Base-by-base conservation (phyloP, 2,888 invertebrate species). In the Epiblema foenella region DNA sequence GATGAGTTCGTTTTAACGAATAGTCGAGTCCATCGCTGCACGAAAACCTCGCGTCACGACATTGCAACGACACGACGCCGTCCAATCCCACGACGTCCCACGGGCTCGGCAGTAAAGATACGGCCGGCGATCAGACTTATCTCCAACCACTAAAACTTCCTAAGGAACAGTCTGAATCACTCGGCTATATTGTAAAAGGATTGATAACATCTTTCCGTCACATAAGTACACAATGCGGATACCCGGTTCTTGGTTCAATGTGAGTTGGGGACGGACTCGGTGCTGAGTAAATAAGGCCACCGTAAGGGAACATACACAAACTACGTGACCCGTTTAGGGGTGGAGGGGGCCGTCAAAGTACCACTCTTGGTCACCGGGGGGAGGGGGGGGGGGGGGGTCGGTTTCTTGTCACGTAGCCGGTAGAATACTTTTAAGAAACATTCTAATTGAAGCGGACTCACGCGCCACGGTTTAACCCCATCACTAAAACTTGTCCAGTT, bases 111-210 rank as follows among this genome's bases (percentile, higher is more conserved):
- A 54, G 33, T 67, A 58, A 67, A 58, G 58, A 51, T 51, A 37
- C n/a, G 7, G 59, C 17, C 15, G 20, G 18, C 42, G 66, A 58
- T 56, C 54, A 24, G 51, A 51, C 58, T 68, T 68, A 68, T 68
- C 67, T 68, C 20, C 10, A 17, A 52, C 59, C 51, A 52, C 64
- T 64, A 64, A 64, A 64, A 64, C 64, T 64, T 64, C 52, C 39
- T 64, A 39, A 64, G 39, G 39, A 52, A 64, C 52, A 51, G 52
- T 54, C 37, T 18, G 33, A 37, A 52, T 63, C 63, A 63, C 63
- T 51, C 63, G 39, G 20, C 52, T 64, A 52, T 64, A 64, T 54
- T 54, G 64, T 52, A 64, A 39, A 64, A 52, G 54, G 60, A 49
- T 52, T 52, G 64, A 64, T 54, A 64, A 54, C 20, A 54, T 64